These are phyloP conservation scores for Cichladusa arquata DNA, from an alignment of 2,113 vertebrate genomes.

Conservation along the genomic window DNA sequence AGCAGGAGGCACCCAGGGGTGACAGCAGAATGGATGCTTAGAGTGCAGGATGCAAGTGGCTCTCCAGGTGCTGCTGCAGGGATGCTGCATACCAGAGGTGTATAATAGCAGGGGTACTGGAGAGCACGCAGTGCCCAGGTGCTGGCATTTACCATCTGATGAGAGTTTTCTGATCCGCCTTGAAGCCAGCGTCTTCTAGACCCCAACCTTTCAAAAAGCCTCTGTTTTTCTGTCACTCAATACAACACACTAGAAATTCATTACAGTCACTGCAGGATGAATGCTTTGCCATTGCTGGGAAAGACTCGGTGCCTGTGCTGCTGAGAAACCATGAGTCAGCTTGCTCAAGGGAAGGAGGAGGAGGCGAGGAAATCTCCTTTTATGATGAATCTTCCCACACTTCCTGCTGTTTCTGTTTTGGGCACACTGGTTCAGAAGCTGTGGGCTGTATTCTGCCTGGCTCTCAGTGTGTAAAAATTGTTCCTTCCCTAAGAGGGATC, in stretches of 20 bases:
- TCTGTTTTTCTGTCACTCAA: neutral
- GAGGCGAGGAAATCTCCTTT: constrained; percentile 49
- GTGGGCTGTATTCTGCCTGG: constrained; percentile 22
- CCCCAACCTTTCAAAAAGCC: neutral
- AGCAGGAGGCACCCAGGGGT: neutral
- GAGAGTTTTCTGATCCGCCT: neutral
- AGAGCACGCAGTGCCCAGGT: neutral
- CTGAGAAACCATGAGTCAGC: constrained; percentile 57
- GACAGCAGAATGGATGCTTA: neutral
- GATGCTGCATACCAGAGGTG: neutral
- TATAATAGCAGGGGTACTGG: neutral
- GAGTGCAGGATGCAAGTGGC: rapidly evolving
- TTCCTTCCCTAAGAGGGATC: neutral
- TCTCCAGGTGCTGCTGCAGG: neutral
- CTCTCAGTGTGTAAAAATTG: neutral
- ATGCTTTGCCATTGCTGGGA: neutral
- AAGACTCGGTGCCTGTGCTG: neutral
- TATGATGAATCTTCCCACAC: constrained; percentile 25
- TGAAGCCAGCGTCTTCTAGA: neutral
- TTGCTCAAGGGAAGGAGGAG: constrained; percentile 40
- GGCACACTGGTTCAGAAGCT: constrained; percentile 16
- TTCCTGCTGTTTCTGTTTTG: constrained; percentile 56
- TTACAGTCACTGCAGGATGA: neutral
- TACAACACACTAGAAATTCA: neutral
- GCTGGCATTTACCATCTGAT: neutral